Evolutionary conservation across 2,797 vertebrate species (phyloP).

Genomic region (Sternotherus odoratus): DNA sequence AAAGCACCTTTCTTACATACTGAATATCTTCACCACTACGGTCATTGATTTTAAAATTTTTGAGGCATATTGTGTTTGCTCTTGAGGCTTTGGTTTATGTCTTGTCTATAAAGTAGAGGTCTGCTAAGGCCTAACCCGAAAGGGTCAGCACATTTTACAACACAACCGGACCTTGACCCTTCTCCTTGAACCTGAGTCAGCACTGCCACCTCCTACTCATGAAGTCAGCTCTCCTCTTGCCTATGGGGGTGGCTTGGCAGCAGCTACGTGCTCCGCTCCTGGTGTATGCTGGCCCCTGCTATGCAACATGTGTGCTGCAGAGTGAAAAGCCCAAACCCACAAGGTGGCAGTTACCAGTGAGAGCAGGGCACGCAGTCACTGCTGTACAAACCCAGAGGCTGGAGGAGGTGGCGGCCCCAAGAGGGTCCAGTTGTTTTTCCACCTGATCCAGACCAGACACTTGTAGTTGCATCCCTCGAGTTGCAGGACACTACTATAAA

Average conservation of each 20-base stretch:
- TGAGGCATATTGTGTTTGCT: neutral
- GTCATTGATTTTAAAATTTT: neutral
- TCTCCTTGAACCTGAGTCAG: neutral
- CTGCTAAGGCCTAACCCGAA: neutral
- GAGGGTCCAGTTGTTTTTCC: neutral
- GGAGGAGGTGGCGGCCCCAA: neutral
- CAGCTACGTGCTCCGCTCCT: neutral
- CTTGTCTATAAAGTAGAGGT: neutral
- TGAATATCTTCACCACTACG: neutral
- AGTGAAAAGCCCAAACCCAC: neutral
- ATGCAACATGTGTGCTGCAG: neutral
- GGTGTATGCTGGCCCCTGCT: neutral
- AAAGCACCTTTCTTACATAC: neutral
- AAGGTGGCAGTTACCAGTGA: neutral
- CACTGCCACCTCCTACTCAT: neutral
- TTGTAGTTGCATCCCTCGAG: neutral
- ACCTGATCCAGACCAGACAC: neutral
- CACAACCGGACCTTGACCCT: neutral
- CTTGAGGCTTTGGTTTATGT: accelerated
- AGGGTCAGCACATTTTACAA: neutral
- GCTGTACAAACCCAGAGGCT: neutral
- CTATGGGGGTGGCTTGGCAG: neutral
- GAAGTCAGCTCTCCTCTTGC: neutral
- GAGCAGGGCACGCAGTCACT: neutral
- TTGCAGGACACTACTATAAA: neutral